Evolutionary conservation across 2,797 vertebrate genomes (phyloP).

Genomic region (Muscicapa comitata): DNA sequence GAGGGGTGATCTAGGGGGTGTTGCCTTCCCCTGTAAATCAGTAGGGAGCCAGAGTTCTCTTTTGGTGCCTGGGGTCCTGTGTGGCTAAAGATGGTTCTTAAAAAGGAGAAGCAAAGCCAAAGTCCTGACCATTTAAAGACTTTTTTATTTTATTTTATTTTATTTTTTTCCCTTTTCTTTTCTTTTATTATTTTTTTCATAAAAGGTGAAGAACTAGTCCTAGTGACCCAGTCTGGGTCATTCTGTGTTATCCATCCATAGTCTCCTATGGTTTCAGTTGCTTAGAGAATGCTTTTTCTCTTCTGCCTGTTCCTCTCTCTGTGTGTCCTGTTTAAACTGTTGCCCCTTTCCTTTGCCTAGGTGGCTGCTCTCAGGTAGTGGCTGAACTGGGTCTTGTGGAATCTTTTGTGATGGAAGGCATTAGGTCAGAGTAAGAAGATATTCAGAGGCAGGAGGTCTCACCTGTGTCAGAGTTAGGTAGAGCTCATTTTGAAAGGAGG

Average conservation of each 20-base stretch:
- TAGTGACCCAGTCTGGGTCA: slow-evolving; percentile 2
- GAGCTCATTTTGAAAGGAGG: background rate
- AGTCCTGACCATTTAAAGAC: background rate
- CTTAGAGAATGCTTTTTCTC: background rate
- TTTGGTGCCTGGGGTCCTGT: background rate
- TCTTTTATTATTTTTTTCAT: background rate
- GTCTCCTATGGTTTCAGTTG: slow-evolving; percentile 12
- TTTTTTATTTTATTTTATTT: background rate
- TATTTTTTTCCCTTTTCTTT: background rate
- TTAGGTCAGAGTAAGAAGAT: slow-evolving; percentile 8
- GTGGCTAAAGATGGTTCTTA: background rate
- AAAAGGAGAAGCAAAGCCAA: background rate
- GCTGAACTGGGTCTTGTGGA: background rate
- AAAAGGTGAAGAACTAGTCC: slow-evolving; percentile 4
- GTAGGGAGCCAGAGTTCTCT: background rate
- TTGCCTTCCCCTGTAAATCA: background rate
- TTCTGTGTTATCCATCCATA: background rate
- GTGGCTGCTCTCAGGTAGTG: background rate
- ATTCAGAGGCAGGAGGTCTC: background rate
- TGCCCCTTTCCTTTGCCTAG: background rate
- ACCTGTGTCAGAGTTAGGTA: background rate
- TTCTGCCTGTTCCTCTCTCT: background rate
- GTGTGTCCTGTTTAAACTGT: background rate
- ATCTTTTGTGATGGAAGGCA: background rate
- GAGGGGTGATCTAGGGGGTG: slow-evolving; percentile 34